Base-by-base conservation (phyloP, 2,888 invertebrate genomes). In the Octodonta nipae region DNA sequence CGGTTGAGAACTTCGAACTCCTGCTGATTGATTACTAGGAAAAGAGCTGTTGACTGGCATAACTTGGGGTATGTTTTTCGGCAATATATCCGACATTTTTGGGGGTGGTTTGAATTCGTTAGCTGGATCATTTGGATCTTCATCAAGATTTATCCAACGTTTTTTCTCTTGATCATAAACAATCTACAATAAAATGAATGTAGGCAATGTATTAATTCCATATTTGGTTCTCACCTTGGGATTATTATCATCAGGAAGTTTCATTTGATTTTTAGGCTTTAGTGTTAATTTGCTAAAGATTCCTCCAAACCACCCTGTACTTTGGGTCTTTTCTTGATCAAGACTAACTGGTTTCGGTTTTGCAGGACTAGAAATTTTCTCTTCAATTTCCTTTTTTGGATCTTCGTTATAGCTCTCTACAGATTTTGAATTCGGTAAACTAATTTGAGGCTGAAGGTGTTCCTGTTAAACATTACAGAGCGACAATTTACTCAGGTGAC, bases 231-330 rank as follows among this genome's bases (percentile, higher is more conserved):
- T 73, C 67, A 87, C 86, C 41, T 82, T 67, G 41, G 88, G 89
- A 66, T 92, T 83, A 60, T 81, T 89, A 64, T 93, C 92, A 64
- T 92, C 91, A 1, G 93, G 92, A 46, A 93, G 68, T 54, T 84
- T 89, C 88, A 91, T 91, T 70, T 91, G 89, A 69, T 89, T 91
- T 64, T 85, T 87, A 26, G 84, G 78, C 46, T 82, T 80, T 32
- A 82, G 70, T 12, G 83, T 71, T 36, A 88, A 68, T 62, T 84
- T 85, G 60, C 75, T 83, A 66, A 85, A 83, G 49, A 89, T 70
- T 30, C 87, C 86, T 40, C 86, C 86, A 53, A 91, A 79, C 85
- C 89, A 88, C 34, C 85, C 78, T 7, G 59, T 55, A 14, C 51
- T 52, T 26, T 55, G 50, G 15, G 44, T 43, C 33, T 50, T 50